Percentiles rank a stretch among this genome's conserved stretches.
Conservation (phyloP, 2,888 invertebrate genomes). For the Nephrotoma guestfalica region DNA sequence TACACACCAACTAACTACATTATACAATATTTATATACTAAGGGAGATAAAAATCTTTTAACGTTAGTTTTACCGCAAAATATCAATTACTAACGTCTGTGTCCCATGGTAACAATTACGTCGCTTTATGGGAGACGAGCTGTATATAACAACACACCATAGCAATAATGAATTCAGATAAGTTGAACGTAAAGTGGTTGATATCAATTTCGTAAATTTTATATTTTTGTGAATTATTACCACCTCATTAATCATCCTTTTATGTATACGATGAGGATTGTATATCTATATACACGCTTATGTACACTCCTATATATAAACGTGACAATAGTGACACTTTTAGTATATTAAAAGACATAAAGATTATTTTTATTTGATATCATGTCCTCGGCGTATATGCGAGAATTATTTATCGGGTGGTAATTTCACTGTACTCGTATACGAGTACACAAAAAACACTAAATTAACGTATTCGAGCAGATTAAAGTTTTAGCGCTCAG, state of each 20-base stretch:
- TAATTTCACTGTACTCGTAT: neutral
- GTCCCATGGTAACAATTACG: neutral
- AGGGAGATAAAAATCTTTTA: neutral
- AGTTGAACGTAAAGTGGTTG: neutral
- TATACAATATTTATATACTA: neutral
- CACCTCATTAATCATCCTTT: neutral
- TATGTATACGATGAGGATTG: neutral
- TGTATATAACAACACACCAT: neutral
- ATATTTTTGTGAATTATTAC: neutral
- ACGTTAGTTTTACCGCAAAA: neutral
- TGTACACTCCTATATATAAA: neutral
- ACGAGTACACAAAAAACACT: neutral
- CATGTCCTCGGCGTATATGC: neutral
- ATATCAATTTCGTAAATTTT: neutral
- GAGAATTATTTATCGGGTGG: neutral
- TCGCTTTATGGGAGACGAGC: neutral
- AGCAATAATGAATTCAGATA: neutral
- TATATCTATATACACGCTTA: too few species aligned
- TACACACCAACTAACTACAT: neutral
- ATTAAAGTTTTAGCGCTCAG: neutral
- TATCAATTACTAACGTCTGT: neutral
- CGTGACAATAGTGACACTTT: neutral
- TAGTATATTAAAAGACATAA: neutral
- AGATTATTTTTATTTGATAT: neutral
- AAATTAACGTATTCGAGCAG: neutral